Evolutionary conservation across 2,888 invertebrate genomes (phyloP).

Genomic region (Ennomos erosarius): DNA sequence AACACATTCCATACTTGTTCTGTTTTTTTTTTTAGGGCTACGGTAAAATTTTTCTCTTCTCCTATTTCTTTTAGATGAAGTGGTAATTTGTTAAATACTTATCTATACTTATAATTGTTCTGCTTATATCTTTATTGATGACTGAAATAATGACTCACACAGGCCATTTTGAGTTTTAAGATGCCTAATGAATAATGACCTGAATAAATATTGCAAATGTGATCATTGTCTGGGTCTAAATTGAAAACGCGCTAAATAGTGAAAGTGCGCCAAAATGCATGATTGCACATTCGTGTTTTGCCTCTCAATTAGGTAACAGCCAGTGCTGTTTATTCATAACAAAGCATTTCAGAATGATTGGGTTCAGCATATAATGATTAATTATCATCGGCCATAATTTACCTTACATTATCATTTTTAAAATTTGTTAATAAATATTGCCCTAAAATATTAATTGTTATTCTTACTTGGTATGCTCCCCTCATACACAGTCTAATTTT

Average conservation of each 20-base stretch:
- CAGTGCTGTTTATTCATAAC: neutral
- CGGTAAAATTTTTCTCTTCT: no score
- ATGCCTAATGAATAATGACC: neutral
- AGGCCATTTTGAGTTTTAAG: neutral
- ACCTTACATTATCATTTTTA: no score
- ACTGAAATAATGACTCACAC: constrained; percentile 4
- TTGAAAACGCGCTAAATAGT: constrained; percentile 12
- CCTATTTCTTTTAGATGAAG: no score
- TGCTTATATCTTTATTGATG: constrained; percentile 7
- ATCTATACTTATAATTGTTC: no score
- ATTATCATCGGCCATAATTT: no score
- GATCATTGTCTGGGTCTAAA: neutral
- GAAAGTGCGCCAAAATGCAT: constrained; percentile 24
- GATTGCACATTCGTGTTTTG: constrained; percentile 18
- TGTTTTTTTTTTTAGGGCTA: neutral
- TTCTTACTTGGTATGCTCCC: no score
- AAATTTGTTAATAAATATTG: no score
- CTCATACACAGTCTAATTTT: no score
- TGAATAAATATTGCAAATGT: constrained; percentile 9
- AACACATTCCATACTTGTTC: neutral
- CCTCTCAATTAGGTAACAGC: constrained; percentile 17
- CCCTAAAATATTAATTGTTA: no score
- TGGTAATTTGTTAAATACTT: no score
- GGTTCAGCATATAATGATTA: no score
- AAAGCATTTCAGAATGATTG: no score